These are phyloP conservation scores for Spheniscus mendiculus DNA, from an alignment of 2,113 vertebrate genomes.

Conservation along the genomic window DNA sequence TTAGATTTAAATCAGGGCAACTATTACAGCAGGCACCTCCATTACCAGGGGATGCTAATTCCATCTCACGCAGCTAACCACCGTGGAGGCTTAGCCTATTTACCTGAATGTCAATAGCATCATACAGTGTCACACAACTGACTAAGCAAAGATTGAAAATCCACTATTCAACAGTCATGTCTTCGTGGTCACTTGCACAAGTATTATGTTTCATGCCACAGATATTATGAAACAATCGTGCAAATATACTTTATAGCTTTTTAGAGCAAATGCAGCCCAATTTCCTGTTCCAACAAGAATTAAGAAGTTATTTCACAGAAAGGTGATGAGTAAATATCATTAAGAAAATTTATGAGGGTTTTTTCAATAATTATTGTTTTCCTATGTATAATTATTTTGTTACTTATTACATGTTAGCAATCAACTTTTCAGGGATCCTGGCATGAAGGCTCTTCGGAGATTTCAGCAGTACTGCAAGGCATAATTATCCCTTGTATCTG, in stretches of 20 bases:
- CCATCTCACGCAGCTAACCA: not conserved
- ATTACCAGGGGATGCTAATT: not conserved
- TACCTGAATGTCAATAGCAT: not conserved
- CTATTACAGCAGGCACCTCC: not conserved
- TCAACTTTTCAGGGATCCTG: constrained; percentile 24
- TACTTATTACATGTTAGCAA: constrained; percentile 23
- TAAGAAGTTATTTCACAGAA: not conserved
- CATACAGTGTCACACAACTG: not conserved
- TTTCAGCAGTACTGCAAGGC: constrained; percentile 17
- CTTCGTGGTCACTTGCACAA: constrained; percentile 5
- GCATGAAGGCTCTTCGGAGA: constrained; percentile 12
- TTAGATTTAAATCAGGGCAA: constrained; percentile 16
- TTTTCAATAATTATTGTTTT: constrained; percentile 37
- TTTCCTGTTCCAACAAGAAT: not conserved
- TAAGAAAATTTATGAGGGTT: not conserved
- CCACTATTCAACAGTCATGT: not conserved
- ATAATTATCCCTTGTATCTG: constrained; percentile 64
- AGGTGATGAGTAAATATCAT: constrained; percentile 27
- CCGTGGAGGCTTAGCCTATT: not conserved
- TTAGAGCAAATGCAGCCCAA: not conserved
- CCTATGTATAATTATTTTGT: not conserved
- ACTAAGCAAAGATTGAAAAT: constrained; percentile 39
- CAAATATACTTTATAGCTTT: not conserved
- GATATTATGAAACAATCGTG: not conserved
- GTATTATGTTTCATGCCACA: not conserved